Percentiles rank a stretch among this genome's conserved stretches.
Evolutionary conservation across 2,797 vertebrate species (phyloP).

Genomic region (Cossypha polioptera): DNA sequence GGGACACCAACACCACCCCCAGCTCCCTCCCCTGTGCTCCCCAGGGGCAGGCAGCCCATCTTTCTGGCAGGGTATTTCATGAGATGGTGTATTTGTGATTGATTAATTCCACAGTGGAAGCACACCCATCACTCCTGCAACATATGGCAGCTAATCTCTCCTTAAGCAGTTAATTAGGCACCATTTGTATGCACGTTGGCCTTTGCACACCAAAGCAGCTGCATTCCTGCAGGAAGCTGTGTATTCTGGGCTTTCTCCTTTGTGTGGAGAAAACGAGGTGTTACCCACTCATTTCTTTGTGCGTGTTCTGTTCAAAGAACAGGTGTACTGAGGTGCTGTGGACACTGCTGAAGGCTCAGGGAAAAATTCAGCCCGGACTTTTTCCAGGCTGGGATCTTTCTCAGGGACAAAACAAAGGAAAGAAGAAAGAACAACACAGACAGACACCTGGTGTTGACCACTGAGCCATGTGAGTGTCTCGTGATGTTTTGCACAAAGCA

Average conservation of each 20-base stretch:
- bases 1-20: accelerated
- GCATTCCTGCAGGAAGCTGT: neutral
- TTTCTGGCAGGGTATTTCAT: neutral
- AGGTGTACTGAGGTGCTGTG: neutral
- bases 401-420: too few relatives aligned
- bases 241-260: neutral
- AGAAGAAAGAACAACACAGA: too few relatives aligned
- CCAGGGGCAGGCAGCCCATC: neutral
- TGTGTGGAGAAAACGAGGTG: neutral
- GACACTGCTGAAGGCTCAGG: too few relatives aligned
- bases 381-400: too few relatives aligned
- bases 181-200: constrained; percentile 37
- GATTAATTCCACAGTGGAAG: constrained; percentile 10
- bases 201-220: neutral
- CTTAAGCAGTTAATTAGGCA: constrained; percentile 66
- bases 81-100: constrained; percentile 16
- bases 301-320: neutral
- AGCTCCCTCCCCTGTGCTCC: neutral
- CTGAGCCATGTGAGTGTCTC: too few relatives aligned
- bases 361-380: too few relatives aligned
- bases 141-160: constrained; percentile 66
- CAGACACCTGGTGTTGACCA: too few relatives aligned
- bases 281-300: neutral
- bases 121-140: constrained; percentile 41
- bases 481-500: too few relatives aligned